Evolutionary conservation across 2,888 invertebrate species (phyloP), one percentile per base, ranked within the genome.

Genomic region (Ceriagrion tenellum): DNA sequence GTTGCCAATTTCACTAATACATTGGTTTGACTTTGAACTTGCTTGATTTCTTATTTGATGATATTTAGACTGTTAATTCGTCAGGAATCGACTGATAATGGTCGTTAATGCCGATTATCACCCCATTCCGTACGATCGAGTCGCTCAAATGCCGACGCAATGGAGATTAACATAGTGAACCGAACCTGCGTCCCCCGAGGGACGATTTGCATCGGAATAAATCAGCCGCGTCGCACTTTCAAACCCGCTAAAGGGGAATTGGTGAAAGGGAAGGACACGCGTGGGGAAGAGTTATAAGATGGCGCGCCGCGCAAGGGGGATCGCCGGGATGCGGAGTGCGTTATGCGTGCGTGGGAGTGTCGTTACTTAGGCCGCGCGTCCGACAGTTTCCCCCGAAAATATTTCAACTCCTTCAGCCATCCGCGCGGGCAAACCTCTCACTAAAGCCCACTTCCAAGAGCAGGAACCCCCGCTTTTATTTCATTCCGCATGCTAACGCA

Each of bases 181-280:
- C 69, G 69, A 69, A 69, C 26, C 26, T 26, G 69, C n/a, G n/a
- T 10, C 8, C 47, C 26, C n/a, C 69, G n/a, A 69, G 69, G 23
- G 69, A 69, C n/a, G 69, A 91, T 59, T 91, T 59, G 59, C 91
- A 59, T 91, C 91, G 40, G 59, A 91, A 91, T 91, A 91, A 91
- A 91, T 91, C 91, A 91, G 69, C 69, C 91, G 63, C 18, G 91
- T 40, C 91, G 35, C 55, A 35, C 63, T 91, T 63, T 26, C 40
- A 35, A 63, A 63, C 63, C 63, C n/a, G 20, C 40, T 30, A 91
- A n/a, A 40, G 91, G 35, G 40, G 35, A 35, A 30, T 26, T 3
- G 59, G 91, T 63, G 91, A 93, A 93, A 63, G 63, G 30, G 63
- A 47, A 69, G 69, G 69, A 81, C 81, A 18, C 35, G 35, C n/a